Evolutionary conservation across 2,888 invertebrate species (phyloP), one percentile per base, ranked within the genome.

Genomic region (Apotomis capreana): DNA sequence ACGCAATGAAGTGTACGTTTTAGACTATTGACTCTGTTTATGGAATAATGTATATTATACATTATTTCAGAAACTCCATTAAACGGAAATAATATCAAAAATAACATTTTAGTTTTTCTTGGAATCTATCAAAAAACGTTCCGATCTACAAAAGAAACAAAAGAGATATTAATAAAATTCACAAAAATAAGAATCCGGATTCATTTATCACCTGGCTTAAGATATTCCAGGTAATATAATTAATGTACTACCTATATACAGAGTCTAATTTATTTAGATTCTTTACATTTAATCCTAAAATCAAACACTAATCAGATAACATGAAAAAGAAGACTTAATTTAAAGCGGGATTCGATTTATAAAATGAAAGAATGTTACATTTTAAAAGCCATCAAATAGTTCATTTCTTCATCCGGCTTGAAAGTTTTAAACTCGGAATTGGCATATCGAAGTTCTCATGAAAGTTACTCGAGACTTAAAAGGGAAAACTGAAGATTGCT

Each of bases 401-500:
- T 77, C 55, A 74, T 76, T 80, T 74, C 77, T 80, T 75, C 78
- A 74, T 76, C 74, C 74, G 75, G 71, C 64, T 72, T 26, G 44
- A 64, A 78, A 80, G 65, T 80, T 81, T 74, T 49, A 57, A 73
- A 73, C 68, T 74, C 73, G 74, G 77, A 80, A 80, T 81, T 78
- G 80, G 78, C 74, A 78, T 78, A 80, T 80, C 77, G 78, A 81
- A 80, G 76, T 80, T 78, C 60, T 64, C 46, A 67, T 67, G 49
- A 75, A 71, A 71, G 71, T 71, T 71, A 67, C 61, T 62, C 67
- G 65, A 76, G 70, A 74, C 74, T 37, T 52, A 63, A 70, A 68
- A 75, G 76, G 77, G 80, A 75, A 71, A 68, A 68, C 68, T 75
- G 77, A 76, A 78, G 78, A 80, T 77, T 78, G 81, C 78, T 79